These are phyloP conservation scores for Uloborus diversus DNA, from an alignment of 1,140 invertebrate genomes.

Conservation along the genomic window DNA sequence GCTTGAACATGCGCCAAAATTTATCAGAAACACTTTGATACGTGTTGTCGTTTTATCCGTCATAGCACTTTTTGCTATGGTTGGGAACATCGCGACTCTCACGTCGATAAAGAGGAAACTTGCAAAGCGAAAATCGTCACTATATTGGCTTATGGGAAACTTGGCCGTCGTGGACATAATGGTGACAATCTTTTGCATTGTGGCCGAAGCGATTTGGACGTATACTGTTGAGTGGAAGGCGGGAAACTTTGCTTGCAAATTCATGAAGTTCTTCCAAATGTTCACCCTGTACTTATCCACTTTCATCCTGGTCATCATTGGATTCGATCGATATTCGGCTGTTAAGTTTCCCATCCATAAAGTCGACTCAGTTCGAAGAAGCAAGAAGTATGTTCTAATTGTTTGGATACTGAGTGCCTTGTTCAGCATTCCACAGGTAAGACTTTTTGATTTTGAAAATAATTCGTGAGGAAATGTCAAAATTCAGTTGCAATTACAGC, in stretches of 20 bases:
- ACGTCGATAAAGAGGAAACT: background rate
- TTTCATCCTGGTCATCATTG: slow-evolving; percentile 83
- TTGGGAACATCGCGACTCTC: background rate
- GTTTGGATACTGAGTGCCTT: slow-evolving; percentile 77
- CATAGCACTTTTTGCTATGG: background rate
- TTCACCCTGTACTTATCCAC: slow-evolving; percentile 83
- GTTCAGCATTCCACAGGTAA: slow-evolving; percentile 76
- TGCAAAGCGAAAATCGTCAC: slow-evolving; percentile 67
- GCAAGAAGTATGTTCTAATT: slow-evolving; percentile 70
- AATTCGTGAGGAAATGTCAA: too few species aligned
- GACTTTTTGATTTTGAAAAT: too few species aligned
- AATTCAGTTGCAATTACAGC: too few species aligned
- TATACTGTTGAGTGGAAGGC: slow-evolving; percentile 82
- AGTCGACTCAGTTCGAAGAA: slow-evolving; percentile 71
- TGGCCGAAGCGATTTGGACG: slow-evolving; percentile 79
- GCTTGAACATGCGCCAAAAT: background rate
- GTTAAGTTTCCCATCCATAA: slow-evolving; percentile 82
- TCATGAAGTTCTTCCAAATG: slow-evolving; percentile 84
- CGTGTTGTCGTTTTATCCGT: background rate
- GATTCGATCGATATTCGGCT: slow-evolving; percentile 79
- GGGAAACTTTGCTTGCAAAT: slow-evolving; percentile 79
- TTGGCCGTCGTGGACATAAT: slow-evolving; percentile 74
- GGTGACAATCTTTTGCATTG: slow-evolving; percentile 81
- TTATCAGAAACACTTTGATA: background rate
- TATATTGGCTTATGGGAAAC: slow-evolving; percentile 77